Evolutionary conservation across 2,113 vertebrate species (phyloP).

Genomic region (Hystrix brachyura): DNA sequence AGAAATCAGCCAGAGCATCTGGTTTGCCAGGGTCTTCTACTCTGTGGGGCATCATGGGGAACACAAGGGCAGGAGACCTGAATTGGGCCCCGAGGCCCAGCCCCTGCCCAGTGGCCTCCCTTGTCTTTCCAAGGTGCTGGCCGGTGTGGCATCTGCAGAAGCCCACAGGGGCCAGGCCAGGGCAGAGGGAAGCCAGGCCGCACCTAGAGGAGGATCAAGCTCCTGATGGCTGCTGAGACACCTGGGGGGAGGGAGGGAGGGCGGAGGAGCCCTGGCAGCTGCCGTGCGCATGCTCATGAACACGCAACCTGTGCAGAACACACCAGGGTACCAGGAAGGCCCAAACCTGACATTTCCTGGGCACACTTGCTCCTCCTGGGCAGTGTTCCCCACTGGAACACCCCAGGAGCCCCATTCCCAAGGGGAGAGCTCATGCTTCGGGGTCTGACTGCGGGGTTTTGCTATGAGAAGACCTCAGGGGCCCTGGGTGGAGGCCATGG

Average conservation of each 20-base stretch:
- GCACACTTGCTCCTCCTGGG: neutral
- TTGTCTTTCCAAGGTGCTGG: neutral
- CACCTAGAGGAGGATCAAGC: neutral
- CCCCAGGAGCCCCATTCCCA: neutral
- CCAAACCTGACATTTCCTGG: neutral
- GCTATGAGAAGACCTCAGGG: neutral
- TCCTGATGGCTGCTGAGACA: neutral
- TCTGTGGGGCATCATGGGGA: neutral
- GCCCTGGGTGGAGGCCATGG: neutral
- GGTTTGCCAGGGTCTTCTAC: neutral
- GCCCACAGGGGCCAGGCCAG: neutral
- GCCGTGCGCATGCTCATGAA: neutral
- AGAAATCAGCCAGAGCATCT: neutral
- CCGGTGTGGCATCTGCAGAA: neutral
- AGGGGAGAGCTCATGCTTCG: neutral
- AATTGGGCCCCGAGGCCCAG: neutral
- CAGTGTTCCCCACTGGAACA: too few relatives aligned
- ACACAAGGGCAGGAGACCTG: neutral
- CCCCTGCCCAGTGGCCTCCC: neutral
- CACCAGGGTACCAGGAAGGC: neutral
- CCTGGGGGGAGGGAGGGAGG: neutral
- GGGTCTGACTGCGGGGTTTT: neutral
- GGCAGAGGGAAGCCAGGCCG: neutral
- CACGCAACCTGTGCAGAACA: neutral
- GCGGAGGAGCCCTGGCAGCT: neutral